phyloP scores from a whole-genome alignment of 2,888 invertebrate genomes.

The Xanthorhoe designata region DNA sequence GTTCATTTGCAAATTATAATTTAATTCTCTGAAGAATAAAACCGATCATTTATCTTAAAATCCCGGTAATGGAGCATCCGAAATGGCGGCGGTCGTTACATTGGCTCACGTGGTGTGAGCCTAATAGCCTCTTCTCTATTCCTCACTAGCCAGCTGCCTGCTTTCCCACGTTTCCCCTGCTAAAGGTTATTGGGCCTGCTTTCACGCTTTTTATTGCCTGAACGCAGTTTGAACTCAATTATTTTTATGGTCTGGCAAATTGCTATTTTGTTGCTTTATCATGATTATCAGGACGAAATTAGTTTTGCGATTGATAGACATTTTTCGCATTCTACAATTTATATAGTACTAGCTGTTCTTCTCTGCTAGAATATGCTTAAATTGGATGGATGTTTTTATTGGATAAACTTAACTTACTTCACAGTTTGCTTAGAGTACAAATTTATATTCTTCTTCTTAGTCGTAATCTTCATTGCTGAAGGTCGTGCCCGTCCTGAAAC shows the following conservation, averaged over 20 bases:
- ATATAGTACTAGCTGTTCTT: slow-evolving; percentile 30
- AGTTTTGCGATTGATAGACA: slow-evolving; percentile 77
- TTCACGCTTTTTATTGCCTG: slow-evolving; percentile 84
- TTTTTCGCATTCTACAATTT: slow-evolving; percentile 58
- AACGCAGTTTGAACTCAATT: slow-evolving; percentile 85
- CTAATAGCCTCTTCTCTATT: slow-evolving; percentile 62
- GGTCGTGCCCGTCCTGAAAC: too few relatives aligned
- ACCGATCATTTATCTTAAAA: slow-evolving; percentile 55
- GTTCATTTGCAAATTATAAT: slow-evolving; percentile 33
- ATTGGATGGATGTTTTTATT: not conserved
- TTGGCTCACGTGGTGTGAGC: slow-evolving; percentile 71
- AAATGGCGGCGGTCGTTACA: slow-evolving; percentile 71
- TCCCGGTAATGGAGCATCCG: slow-evolving; percentile 66
- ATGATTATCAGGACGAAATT: slow-evolving; percentile 82
- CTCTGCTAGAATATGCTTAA: slow-evolving; percentile 5
- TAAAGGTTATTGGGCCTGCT: slow-evolving; percentile 83
- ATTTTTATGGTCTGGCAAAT: slow-evolving; percentile 84
- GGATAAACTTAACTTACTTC: not conserved
- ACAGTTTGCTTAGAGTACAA: too few relatives aligned
- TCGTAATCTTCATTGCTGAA: too few relatives aligned
- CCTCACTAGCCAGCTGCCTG: slow-evolving; percentile 77
- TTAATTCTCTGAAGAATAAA: slow-evolving; percentile 9
- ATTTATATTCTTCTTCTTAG: too few relatives aligned
- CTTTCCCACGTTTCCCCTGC: slow-evolving; percentile 76
- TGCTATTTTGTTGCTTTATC: slow-evolving; percentile 85